Evolutionary conservation across 1,140 invertebrate genomes (phyloP).

Genomic region (Ceratosolen fusciceps): DNA sequence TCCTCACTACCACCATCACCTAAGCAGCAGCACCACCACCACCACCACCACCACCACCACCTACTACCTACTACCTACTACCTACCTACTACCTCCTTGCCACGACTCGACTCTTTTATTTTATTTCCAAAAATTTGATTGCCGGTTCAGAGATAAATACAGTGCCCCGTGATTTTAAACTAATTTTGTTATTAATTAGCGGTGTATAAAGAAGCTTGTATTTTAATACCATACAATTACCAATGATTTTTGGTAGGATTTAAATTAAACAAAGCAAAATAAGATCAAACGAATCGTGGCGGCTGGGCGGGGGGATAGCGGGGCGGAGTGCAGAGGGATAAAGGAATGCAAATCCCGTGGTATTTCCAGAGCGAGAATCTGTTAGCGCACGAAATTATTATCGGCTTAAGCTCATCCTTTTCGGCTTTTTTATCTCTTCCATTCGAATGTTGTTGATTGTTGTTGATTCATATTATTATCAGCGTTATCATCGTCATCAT

Average conservation of each 20-base stretch:
- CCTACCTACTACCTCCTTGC: too few species aligned
- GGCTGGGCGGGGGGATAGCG: too few species aligned
- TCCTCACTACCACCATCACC: too few species aligned
- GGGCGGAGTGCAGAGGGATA: too few species aligned
- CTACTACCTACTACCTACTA: too few species aligned
- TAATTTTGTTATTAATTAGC: conserved; percentile 18
- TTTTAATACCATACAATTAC: conserved; percentile 35
- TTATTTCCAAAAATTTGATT: conserved; percentile 32
- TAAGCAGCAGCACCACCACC: too few species aligned
- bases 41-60: too few species aligned
- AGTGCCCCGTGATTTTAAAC: conserved; percentile 15
- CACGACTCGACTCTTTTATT: neutral
- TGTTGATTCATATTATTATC: neutral
- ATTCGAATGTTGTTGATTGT: neutral
- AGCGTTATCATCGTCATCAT: too few species aligned
- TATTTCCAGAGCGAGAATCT: conserved; percentile 2
- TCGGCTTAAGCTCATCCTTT: neutral
- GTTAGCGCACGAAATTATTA: conserved; percentile 16
- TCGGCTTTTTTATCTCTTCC: too few species aligned
- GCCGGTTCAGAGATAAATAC: conserved; percentile 14
- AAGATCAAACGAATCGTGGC: neutral
- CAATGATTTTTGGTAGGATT: conserved; percentile 13
- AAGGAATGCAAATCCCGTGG: neutral
- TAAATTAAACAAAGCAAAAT: conserved; percentile 20
- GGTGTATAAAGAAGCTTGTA: conserved; percentile 9